These are phyloP conservation scores for Polylopha cassiicola DNA, from an alignment of 2,888 invertebrate species.

Conservation along the genomic window DNA sequence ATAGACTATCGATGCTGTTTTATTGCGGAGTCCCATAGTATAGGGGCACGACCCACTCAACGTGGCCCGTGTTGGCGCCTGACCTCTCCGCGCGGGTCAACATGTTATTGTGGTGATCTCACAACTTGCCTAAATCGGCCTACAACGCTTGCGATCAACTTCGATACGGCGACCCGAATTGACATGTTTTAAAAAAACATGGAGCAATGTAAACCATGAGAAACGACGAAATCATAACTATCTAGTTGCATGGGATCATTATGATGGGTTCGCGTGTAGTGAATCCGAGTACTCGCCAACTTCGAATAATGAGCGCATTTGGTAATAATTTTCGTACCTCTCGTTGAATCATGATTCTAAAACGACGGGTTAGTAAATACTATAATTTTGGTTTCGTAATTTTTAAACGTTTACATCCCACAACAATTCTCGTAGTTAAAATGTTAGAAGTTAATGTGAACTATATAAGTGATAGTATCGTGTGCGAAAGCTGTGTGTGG, in stretches of 20 bases:
- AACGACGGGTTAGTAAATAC: too few species aligned
- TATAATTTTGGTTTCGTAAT: too few species aligned
- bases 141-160: slow-evolving; percentile 13
- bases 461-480: slow-evolving; percentile 1
- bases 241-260: too few species aligned
- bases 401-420: too few species aligned
- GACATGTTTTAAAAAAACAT: slow-evolving; percentile 21
- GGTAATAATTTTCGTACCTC: too few species aligned
- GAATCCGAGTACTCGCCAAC: too few species aligned
- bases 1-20: slow-evolving; percentile 21
- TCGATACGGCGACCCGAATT: slow-evolving; percentile 18
- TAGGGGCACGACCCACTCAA: slow-evolving; percentile 36
- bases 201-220: slow-evolving; percentile 21
- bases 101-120: slow-evolving; percentile 51
- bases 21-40: slow-evolving; percentile 30
- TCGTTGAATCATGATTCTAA: too few species aligned
- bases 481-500: not conserved
- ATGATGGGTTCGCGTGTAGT: too few species aligned
- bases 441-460: too few species aligned
- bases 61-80: slow-evolving; percentile 45
- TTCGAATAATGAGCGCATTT: too few species aligned
- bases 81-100: slow-evolving; percentile 58
- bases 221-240: slow-evolving; percentile 16
- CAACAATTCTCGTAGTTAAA: too few species aligned
- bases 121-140: slow-evolving; percentile 38